Conservation (phyloP, 2,797 vertebrate genomes). For the Sebastes minor region DNA sequence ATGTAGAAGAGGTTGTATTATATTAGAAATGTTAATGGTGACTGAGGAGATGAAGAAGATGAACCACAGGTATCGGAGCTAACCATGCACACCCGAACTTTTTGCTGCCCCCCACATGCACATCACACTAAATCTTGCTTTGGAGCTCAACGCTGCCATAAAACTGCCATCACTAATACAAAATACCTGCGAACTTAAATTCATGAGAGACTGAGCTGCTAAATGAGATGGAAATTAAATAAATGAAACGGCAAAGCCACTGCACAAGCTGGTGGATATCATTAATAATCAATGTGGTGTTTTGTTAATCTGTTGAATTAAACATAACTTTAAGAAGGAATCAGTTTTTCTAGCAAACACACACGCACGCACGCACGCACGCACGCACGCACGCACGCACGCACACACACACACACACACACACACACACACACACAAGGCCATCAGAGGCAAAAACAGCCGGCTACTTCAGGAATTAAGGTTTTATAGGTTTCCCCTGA, state of each 20-base stretch:
- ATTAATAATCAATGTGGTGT: slow-evolving; percentile 4
- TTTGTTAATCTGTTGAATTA: slow-evolving; percentile 8
- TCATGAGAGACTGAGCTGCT: neutral
- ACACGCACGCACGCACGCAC: too few relatives aligned
- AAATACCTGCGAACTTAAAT: neutral
- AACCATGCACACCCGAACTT: neutral
- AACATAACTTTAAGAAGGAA: neutral
- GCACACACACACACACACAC: too few relatives aligned
- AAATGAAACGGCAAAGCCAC: neutral
- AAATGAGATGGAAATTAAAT: neutral
- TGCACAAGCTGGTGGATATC: neutral
- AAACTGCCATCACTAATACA: neutral
- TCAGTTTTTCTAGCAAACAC: neutral
- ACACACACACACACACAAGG: too few relatives aligned
- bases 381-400: too few relatives aligned
- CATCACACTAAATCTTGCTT: neutral
- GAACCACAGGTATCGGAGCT: neutral
- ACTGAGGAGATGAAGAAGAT: neutral
- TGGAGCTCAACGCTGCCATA: neutral
- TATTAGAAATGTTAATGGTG: neutral
- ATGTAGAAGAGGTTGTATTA: too few relatives aligned
- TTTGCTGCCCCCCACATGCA: neutral
- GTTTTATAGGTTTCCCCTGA: neutral
- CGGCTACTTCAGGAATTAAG: neutral
- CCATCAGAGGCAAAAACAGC: neutral